Evolutionary conservation across 2,113 vertebrate species (phyloP).

Genomic region (Cryptomyrus ogoouensis): DNA sequence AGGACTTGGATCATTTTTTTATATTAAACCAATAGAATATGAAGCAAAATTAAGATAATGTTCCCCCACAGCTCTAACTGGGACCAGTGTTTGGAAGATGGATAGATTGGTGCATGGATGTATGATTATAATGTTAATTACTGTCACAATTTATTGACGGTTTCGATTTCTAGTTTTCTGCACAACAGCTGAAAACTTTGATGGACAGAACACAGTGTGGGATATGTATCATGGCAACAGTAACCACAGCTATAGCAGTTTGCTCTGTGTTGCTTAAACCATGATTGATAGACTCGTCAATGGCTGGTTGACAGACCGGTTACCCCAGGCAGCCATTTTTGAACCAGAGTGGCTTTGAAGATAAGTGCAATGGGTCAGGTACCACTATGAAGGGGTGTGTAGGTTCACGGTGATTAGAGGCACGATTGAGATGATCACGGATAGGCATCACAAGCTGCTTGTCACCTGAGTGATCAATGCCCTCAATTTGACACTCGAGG

Average conservation of each 20-base stretch:
- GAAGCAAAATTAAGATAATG: not conserved
- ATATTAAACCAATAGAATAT: not conserved
- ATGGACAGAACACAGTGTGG: not conserved
- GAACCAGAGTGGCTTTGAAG: not conserved
- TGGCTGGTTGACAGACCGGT: not conserved
- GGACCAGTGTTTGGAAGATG: not conserved
- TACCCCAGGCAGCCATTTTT: not conserved
- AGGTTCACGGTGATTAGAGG: not conserved
- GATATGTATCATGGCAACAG: not conserved
- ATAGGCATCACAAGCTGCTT: not conserved
- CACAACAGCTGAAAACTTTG: not conserved
- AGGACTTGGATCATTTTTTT: not conserved
- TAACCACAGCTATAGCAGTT: not conserved
- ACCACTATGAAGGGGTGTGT: too few species aligned
- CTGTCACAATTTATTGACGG: not conserved
- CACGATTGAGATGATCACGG: not conserved
- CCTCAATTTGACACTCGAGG: not conserved
- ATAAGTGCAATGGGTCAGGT: not conserved
- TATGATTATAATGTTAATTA: not conserved
- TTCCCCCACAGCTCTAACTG: not conserved
- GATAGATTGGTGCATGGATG: not conserved
- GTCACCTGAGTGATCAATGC: not conserved
- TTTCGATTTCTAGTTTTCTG: not conserved
- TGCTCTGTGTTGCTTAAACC: not conserved
- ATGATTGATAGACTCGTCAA: conserved; percentile 5